A percentile compares a stretch with the other conserved stretches of the same genome.
phyloP scores from a whole-genome alignment of 2,888 invertebrate species.

The Artemia sinica region DNA sequence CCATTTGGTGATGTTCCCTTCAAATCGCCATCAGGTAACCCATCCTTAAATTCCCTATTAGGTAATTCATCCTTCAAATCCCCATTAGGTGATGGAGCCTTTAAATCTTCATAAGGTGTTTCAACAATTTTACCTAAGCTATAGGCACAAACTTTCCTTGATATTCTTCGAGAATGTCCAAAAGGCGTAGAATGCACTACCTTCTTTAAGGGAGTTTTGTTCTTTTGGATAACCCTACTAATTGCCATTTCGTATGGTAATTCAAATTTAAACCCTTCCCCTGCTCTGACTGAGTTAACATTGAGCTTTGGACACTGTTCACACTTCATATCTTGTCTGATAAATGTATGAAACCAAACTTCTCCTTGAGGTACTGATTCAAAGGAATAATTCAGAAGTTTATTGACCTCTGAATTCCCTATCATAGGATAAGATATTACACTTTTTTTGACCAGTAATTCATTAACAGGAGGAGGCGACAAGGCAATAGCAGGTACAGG shows the following conservation, averaged over 20 bases:
- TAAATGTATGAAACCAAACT: slow-evolving; percentile 2
- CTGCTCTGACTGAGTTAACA: not conserved
- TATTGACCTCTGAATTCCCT: not conserved
- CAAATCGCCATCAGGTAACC: not conserved
- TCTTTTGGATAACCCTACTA: not conserved
- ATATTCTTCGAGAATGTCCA: not conserved
- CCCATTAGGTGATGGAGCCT: not conserved
- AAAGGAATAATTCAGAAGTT: not conserved
- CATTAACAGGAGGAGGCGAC: not conserved
- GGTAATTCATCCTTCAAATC: not conserved
- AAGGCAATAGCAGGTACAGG: slow-evolving; percentile 5
- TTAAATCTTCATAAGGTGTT: not conserved
- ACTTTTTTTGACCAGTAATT: not conserved
- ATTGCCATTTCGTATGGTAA: slow-evolving; percentile 3
- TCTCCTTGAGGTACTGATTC: not conserved
- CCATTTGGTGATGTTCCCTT: not conserved
- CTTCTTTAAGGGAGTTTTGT: slow-evolving; percentile 7
- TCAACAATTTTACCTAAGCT: not conserved
- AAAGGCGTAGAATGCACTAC: not conserved
- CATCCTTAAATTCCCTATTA: not conserved
- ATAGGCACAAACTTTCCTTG: no score
- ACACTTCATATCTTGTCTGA: slow-evolving; percentile 6
- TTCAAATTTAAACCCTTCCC: not conserved
- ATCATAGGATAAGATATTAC: not conserved
- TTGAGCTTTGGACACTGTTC: not conserved